Base-by-base conservation (phyloP, 2,113 vertebrate genomes). In the Grallaria varia region DNA sequence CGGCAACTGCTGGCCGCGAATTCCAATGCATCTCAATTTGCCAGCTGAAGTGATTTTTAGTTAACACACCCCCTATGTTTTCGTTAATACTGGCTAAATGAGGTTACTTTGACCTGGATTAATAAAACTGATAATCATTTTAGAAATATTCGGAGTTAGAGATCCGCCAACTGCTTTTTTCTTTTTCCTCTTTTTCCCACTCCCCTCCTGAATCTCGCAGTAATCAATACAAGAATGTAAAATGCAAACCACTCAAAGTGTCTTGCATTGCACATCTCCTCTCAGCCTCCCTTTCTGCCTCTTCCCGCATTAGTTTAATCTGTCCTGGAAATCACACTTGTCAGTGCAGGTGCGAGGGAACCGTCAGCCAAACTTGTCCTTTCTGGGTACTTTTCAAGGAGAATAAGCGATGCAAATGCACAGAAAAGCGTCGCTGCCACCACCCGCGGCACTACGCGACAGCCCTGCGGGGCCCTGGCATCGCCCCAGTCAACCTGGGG, bases 61-160 rank as follows among this genome's bases (percentile, higher is more conserved):
- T 96, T 97, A 98, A 97, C 82, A 80, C 40, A 44, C 47, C 44
- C 73, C 84, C 86, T 95, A 62, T 69, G 84, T 80, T 97, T 97
- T 97, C 89, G 94, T 95, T 93, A 94, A 96, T 80, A 93, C n/a
- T 21, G 81, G 87, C 79, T 94, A 96, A 96, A 96, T 90, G 95
- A 96, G 96, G 85, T 95, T 87, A 72, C 62, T 91, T 79, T 90
- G 96, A 97, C 95, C 95, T 98, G 96, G 85, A 97, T 95, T 96
- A 97, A 97, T 98, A 96, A 96, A 96, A 95, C 8, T 83, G 94
- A 72, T 87, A 80, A 97, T 97, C 22, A 81, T 95, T 96, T 87
- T 82, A 75, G 95, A 97, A 97, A 93, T 97, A 93, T 69, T 79
- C 53, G 37, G 88, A 96, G 45, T 72, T 19, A 15, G 87, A 94